Base-by-base conservation (phyloP, 2,888 invertebrate species). In the Sipha maydis region DNA sequence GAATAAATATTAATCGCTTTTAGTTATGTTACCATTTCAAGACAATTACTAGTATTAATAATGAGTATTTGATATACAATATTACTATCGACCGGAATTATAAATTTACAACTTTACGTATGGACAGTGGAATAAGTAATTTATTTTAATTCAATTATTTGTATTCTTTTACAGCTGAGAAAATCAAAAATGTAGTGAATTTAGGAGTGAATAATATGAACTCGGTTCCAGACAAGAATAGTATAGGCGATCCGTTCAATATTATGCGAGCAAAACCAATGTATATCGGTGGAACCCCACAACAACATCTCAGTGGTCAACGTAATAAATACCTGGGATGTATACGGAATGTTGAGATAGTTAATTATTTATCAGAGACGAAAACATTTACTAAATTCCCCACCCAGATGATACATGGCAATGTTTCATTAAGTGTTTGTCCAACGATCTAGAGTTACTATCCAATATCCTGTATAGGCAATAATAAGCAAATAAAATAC, bases 241-340 rank as follows among this genome's bases (percentile, higher is more conserved):
- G 95, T 89, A 95, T 95, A 91, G 95, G 95, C 0, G 93, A 94
- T 95, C 95, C 3, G 94, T 96, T 17, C 61, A 96, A 96, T 9
- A 92, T 91, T 54, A 94, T 38, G 94, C 94, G 31, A 93, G 94
- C 38, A 61, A 61, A 61, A 61, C 96, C 97, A 0, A 93, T 99
- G 61, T 99, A 96, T 92, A 93, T 99, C 91, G 99, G 99, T 34
- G 98, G 98, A 0, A 96, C 98, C 92, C 95, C 95, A 3, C 93
- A 28, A 3, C 93, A 54, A 56, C 19, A 38, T 7, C 31, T 97
- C 3, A 94, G 96, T 7, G 93, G 93, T 71, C 95, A 96, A 0
- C 93, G 93, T 25, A 93, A 94, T 48, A 95, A 95, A 19, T 98
- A 94, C 92, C 95, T 96, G 69, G 97, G 97, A 38, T 96, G 97